phyloP scores from a whole-genome alignment of 2,888 invertebrate genomes.

The Phlogophora meticulosa region DNA sequence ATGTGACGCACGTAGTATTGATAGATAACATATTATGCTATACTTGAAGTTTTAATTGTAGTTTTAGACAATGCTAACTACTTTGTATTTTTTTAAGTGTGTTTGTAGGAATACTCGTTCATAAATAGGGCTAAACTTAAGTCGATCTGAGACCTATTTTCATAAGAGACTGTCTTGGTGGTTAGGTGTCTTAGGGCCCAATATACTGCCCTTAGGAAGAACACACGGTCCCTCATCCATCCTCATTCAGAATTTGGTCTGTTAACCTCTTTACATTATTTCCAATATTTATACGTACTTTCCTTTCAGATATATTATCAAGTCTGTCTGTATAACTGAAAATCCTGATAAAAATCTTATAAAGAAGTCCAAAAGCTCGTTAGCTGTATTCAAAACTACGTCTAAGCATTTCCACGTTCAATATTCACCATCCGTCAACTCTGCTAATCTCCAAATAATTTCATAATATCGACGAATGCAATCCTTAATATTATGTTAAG shows the following conservation, averaged over 20 bases:
- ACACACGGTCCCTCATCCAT: not conserved
- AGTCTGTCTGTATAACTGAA: not conserved
- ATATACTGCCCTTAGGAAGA: conserved; percentile 17
- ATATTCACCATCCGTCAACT: conserved; percentile 5
- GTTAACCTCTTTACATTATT: not conserved
- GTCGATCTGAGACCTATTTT: not conserved
- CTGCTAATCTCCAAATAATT: conserved; percentile 22
- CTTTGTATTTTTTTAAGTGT: not conserved
- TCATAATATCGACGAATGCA: conserved; percentile 42
- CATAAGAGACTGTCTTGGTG: not conserved
- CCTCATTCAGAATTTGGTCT: too few species aligned
- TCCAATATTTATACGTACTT: not conserved
- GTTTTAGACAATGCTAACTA: not conserved
- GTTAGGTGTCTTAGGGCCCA: not conserved
- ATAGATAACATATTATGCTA: too few species aligned
- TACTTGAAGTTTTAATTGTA: too few species aligned
- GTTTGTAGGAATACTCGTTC: not conserved
- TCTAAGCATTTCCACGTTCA: too few species aligned
- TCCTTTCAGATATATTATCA: not conserved
- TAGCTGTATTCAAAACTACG: conserved; percentile 10
- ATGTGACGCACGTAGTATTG: not conserved
- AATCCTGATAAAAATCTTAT: not conserved
- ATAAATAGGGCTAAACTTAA: not conserved
- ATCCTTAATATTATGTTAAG: conserved; percentile 36
- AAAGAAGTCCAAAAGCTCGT: not conserved